These are phyloP conservation scores for Nanorana parkeri DNA, from an alignment of 2,113 vertebrate genomes.

Conservation along the genomic window DNA sequence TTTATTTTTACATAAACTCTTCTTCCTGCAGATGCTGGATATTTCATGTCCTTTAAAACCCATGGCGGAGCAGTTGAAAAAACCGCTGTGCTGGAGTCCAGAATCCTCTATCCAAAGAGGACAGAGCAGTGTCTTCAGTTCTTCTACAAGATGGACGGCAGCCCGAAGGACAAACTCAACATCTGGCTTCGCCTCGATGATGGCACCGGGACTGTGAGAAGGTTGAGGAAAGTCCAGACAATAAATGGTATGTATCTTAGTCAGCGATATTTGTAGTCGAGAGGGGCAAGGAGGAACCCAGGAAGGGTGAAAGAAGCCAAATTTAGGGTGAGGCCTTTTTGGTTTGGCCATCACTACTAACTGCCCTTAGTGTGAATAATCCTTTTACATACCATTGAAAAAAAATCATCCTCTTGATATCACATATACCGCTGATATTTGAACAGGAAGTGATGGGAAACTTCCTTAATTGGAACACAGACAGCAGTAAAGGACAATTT, in stretches of 20 bases:
- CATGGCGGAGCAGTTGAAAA: constrained; percentile 67
- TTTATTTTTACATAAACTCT: background rate
- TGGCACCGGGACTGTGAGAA: constrained; percentile 77
- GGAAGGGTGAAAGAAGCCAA: too few relatives aligned
- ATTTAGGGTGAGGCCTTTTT: too few relatives aligned
- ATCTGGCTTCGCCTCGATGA: constrained; percentile 89
- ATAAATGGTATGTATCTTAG: constrained; percentile 74
- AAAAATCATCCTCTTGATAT: too few relatives aligned
- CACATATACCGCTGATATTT: too few relatives aligned
- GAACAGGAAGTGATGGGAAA: too few relatives aligned
- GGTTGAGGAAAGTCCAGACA: constrained; percentile 78
- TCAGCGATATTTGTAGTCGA: background rate
- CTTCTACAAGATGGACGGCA: constrained; percentile 89
- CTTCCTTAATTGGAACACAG: too few relatives aligned
- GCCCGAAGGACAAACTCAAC: constrained; percentile 75
- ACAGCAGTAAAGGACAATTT: too few relatives aligned
- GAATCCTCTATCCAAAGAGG: constrained; percentile 87
- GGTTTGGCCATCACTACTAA: too few relatives aligned
- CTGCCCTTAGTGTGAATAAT: too few relatives aligned
- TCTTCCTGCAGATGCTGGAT: constrained; percentile 75
- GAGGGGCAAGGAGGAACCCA: too few relatives aligned
- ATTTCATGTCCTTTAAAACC: constrained; percentile 84
- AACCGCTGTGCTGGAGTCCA: constrained; percentile 84
- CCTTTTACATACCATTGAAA: too few relatives aligned
- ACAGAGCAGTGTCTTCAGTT: constrained; percentile 89